Evolutionary conservation across 2,888 invertebrate species (phyloP).

Genomic region (Taenaris catops): DNA sequence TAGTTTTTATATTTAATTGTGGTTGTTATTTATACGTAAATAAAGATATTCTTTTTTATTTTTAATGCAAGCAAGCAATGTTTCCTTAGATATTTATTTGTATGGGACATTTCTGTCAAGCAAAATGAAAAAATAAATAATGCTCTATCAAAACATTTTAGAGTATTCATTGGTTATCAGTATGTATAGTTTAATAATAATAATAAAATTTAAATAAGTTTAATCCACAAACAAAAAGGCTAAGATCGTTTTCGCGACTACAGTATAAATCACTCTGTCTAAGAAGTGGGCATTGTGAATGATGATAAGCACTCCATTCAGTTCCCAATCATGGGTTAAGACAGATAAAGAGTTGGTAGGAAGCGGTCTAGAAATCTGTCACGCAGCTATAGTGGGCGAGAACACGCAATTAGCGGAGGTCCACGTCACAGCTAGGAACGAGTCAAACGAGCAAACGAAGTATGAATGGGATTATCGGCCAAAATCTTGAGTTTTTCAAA

Average conservation of each 20-base stretch:
- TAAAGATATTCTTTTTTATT: no score
- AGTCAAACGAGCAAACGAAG: constrained; percentile 28
- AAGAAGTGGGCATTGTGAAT: constrained; percentile 31
- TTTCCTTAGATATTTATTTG: no score
- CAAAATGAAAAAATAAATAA: no score
- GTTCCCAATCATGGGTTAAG: constrained; percentile 40
- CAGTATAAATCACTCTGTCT: constrained; percentile 32
- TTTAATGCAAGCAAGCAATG: no score
- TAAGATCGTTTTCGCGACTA: constrained; percentile 17
- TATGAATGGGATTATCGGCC: constrained; percentile 38
- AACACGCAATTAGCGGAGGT: constrained; percentile 49
- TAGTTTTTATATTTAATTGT: no score
- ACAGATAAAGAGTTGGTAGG: constrained; percentile 41
- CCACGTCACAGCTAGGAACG: constrained; percentile 53
- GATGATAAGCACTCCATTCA: constrained; percentile 40
- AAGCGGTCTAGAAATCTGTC: constrained; percentile 41
- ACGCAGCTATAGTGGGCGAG: constrained; percentile 48
- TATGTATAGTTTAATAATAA: no score
- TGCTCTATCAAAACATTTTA: no score
- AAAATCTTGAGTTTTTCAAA: constrained; percentile 9
- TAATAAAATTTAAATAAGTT: no score
- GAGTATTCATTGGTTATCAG: no score
- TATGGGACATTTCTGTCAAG: no score
- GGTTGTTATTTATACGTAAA: no score
- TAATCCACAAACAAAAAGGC: no score